Evolutionary conservation across 2,888 invertebrate species (phyloP), one percentile per base, ranked within the genome.

Genomic region (Heliothis peltigera): DNA sequence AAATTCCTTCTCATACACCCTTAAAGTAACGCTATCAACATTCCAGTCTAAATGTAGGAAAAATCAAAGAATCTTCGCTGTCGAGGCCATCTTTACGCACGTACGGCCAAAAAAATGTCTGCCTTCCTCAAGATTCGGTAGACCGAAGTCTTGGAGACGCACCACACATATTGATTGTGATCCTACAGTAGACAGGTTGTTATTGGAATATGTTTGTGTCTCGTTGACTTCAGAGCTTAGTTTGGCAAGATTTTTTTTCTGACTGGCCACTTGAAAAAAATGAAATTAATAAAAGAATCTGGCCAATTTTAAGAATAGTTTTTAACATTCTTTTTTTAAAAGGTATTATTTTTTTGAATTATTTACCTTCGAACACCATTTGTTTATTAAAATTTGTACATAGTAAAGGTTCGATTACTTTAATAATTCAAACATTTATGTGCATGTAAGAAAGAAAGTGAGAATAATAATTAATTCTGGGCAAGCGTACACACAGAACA

Each of bases 81-180:
- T 83, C 79, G 77, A 75, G 76, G 79, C 71, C 71, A 76, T 73
- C 61, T 84, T 87, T 72, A 89, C 89, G 89, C 89, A 89, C 89
- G 89, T 87, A 82, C 80, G 80, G 59, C 48, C 76, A 80, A 84
- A 87, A 86, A 89, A 87, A 87, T 88, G 86, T 86, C 84, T 80
- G 76, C 84, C 82, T 83, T 80, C 82, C 77, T 83, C 85, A 76
- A 70, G 73, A 63, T 79, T 79, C 78, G 64, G 58, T 48, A 70
- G 73, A 66, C 71, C 66, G 46, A 39, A 52, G 25, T 4, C 7
- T 19, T 17, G 25, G 42, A 46, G 76, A 82, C 82, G 78, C 78
- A 80, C 77, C 76, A 70, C 77, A 83, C 84, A 84, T 86, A 86
- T 75, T 85, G 83, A 84, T 86, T 71, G 72, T 65, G 67, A 77